phyloP scores from a whole-genome alignment of 2,113 vertebrate genomes.

The Callaeas wilsoni region DNA sequence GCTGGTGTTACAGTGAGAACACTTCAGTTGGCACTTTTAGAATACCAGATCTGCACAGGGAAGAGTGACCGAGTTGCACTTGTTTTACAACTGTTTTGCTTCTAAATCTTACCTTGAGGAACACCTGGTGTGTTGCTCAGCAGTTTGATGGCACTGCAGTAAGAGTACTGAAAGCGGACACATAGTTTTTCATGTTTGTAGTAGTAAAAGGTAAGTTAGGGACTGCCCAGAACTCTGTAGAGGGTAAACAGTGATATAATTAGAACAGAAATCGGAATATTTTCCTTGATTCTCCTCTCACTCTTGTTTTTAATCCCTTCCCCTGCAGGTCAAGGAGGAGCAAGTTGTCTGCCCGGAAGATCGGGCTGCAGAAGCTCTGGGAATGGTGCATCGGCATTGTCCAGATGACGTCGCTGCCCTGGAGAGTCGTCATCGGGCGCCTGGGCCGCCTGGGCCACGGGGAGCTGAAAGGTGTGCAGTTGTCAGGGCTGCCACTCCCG shows the following conservation, averaged over 20 bases:
- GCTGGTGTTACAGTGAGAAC: neutral
- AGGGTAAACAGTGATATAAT: neutral
- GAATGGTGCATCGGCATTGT: conserved; percentile 95
- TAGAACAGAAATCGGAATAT: neutral
- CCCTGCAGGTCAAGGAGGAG: conserved; percentile 82
- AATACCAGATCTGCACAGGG: neutral
- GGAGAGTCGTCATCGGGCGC: conserved; percentile 96
- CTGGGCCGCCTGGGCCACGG: conserved; percentile 93
- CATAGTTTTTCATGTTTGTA: neutral
- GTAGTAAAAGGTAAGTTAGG: neutral
- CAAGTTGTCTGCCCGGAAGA: conserved; percentile 91
- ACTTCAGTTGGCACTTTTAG: neutral
- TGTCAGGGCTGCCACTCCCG: neutral
- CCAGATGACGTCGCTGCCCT: conserved; percentile 94
- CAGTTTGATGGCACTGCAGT: neutral
- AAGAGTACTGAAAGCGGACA: neutral
- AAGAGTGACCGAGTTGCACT: neutral
- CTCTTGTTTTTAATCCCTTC: neutral
- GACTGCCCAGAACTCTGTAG: neutral
- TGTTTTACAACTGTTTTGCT: neutral
- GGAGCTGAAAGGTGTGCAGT: conserved; percentile 86
- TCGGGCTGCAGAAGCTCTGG: conserved; percentile 94
- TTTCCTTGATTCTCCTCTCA: neutral
- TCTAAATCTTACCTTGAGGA: neutral
- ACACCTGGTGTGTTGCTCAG: neutral